phyloP scores from a whole-genome alignment of 2,797 vertebrate species.

The Eulemur coronatus region DNA sequence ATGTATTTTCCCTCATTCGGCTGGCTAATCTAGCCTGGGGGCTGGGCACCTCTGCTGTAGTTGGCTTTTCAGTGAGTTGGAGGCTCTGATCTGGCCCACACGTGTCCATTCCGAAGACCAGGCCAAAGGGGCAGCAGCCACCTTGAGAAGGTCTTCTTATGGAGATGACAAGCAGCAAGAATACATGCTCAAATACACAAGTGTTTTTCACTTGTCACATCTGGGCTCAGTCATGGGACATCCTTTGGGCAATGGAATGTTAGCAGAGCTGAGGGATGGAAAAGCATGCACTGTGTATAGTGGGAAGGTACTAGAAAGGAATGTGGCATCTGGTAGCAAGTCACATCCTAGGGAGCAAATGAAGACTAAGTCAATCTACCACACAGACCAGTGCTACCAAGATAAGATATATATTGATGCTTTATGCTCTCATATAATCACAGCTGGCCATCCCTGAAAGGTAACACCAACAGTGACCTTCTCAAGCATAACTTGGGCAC shows the following conservation, averaged over 20 bases:
- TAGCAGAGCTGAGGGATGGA: background rate
- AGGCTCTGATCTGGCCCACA: background rate
- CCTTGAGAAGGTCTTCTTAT: background rate
- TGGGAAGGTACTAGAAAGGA: background rate
- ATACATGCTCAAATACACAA: background rate
- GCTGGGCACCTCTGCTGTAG: background rate
- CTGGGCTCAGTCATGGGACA: background rate
- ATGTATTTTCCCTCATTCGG: background rate
- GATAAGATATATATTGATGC: background rate
- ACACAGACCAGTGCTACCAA: background rate
- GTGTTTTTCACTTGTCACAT: background rate
- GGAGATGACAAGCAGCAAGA: background rate
- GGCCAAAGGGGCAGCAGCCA: background rate
- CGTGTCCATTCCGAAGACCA: background rate
- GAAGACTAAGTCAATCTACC: background rate
- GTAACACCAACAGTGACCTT: background rate
- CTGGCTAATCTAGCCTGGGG: background rate
- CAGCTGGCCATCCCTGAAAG: background rate
- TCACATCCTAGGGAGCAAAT: background rate
- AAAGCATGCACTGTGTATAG: background rate
- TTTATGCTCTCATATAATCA: background rate
- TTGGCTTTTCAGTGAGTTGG: background rate
- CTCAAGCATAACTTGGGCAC: background rate
- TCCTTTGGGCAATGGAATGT: background rate
- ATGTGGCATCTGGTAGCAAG: background rate